Base-by-base conservation (phyloP, 2,888 invertebrate species). In the Morpho achilles region DNA sequence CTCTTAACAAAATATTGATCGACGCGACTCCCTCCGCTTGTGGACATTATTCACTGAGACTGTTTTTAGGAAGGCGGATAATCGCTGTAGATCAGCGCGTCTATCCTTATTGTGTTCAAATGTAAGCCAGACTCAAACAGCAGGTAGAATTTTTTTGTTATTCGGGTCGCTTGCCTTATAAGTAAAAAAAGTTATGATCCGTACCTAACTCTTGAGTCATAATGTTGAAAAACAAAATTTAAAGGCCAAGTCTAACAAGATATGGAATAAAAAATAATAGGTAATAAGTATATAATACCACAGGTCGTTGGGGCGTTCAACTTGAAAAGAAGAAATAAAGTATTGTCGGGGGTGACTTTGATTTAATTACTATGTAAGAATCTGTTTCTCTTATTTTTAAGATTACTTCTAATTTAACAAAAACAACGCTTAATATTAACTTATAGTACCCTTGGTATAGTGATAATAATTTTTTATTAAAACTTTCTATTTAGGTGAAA, bases 131-230 rank as follows among this genome's bases (percentile, higher is more conserved):
- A 78, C 77, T 67, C 68, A 73, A 69, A 69, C 72, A 76, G 86
- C 88, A 89, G 89, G 90, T 88, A 89, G 84, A 76, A 65, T 69
- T 84, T 87, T 86, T 84, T 86, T 85, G 77, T 77, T 82, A 72
- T 81, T 84, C 82, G 82, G 84, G 80, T 78, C 73, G 76, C 75
- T 74, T 74, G 67, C 75, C 70, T 66, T 62, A 67, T 67, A 68
- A 66, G 64, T 68, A 69, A 68, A 68, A 53, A 70, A 66, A 63
- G 43, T 53, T 48, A 63, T 68, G 65, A 69, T 59, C 70, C 71
- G 68, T 68, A 65, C 58, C 54, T 50, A 59, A 52, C 39, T 53
- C 50, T 59, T 49, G 59, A 59, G 58, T 55, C 61, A 55, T 52
- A 44, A 44, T 16, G 48, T 49, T 43, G 8, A 39, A 44, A 49